These are phyloP conservation scores for Megalonaias nervosa DNA, from an alignment of 1,140 invertebrate genomes.

Conservation along the genomic window DNA sequence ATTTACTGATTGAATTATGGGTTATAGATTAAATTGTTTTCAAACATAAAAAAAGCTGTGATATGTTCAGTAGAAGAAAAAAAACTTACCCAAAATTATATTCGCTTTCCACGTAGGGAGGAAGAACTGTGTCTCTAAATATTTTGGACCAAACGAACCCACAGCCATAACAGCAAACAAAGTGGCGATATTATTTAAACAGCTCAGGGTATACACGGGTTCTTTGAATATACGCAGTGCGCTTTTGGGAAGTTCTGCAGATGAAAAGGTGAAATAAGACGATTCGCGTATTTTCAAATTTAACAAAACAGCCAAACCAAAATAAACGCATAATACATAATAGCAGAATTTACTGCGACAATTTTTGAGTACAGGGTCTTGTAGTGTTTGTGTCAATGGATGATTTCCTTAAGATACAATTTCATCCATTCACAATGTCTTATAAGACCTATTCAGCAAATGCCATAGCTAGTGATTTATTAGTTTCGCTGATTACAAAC, in stretches of 20 bases:
- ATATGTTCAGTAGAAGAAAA: neutral
- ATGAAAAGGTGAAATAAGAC: neutral
- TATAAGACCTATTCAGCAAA: no score
- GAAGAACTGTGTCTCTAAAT: conserved; percentile 92
- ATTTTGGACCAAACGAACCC: conserved; percentile 95
- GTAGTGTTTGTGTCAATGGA: no score
- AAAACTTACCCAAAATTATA: conserved; percentile 84
- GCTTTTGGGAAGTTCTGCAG: conserved; percentile 70
- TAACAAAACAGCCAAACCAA: neutral
- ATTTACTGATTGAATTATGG: neutral
- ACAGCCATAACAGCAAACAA: conserved; percentile 91
- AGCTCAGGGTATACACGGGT: conserved; percentile 91
- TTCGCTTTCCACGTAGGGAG: conserved; percentile 90
- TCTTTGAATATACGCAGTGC: conserved; percentile 89
- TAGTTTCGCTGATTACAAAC: no score
- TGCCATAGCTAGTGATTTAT: no score
- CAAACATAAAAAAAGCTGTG: neutral
- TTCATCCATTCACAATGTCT: no score
- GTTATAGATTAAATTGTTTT: neutral
- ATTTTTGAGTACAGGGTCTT: neutral
- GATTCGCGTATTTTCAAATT: no score
- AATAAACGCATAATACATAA: neutral
- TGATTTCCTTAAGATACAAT: no score
- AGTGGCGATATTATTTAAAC: conserved; percentile 90
- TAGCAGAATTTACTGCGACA: neutral